Evolutionary conservation across 1,140 invertebrate species (phyloP).

Genomic region (Drosophila ironensis): DNA sequence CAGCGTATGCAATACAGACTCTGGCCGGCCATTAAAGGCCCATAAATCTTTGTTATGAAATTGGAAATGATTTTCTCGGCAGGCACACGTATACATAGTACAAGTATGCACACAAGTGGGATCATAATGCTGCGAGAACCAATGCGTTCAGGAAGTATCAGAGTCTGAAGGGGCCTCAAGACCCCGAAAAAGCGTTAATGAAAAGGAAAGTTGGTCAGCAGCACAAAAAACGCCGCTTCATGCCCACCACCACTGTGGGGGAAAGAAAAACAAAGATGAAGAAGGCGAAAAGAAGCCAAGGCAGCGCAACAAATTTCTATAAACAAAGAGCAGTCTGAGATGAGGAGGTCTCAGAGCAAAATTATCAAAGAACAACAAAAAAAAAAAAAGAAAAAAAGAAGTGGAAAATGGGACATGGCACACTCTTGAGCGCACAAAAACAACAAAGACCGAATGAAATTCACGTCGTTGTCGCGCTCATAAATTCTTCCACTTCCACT

Average conservation of each 20-base stretch:
- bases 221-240: slow-evolving; percentile 49
- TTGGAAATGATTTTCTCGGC: slow-evolving; percentile 35
- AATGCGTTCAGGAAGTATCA: slow-evolving; percentile 33
- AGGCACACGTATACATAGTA: slow-evolving; percentile 19
- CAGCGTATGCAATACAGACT: slow-evolving; percentile 18
- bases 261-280: slow-evolving; percentile 32
- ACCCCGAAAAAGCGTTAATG: slow-evolving; percentile 37
- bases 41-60: slow-evolving; percentile 57
- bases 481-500: slow-evolving; percentile 41
- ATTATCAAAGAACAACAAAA: slow-evolving; percentile 51
- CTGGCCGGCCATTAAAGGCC: slow-evolving; percentile 33
- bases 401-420: slow-evolving; percentile 47
- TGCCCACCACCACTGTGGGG: slow-evolving; percentile 3
- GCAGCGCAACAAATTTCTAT: slow-evolving; percentile 38
- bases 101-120: slow-evolving; percentile 9
- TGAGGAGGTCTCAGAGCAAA: slow-evolving; percentile 21
- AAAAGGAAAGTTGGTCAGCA: slow-evolving; percentile 58
- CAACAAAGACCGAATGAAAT: slow-evolving; percentile 49
- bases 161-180: not conserved
- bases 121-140: slow-evolving; percentile 22
- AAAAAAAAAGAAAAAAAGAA: slow-evolving; percentile 28
- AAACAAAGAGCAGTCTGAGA: slow-evolving; percentile 34
- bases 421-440: slow-evolving; percentile 40
- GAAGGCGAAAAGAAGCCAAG: slow-evolving; percentile 26
- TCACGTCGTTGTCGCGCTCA: slow-evolving; percentile 50